Base-by-base conservation (phyloP, 1,140 invertebrate genomes). In the Cotesia glomerata region DNA sequence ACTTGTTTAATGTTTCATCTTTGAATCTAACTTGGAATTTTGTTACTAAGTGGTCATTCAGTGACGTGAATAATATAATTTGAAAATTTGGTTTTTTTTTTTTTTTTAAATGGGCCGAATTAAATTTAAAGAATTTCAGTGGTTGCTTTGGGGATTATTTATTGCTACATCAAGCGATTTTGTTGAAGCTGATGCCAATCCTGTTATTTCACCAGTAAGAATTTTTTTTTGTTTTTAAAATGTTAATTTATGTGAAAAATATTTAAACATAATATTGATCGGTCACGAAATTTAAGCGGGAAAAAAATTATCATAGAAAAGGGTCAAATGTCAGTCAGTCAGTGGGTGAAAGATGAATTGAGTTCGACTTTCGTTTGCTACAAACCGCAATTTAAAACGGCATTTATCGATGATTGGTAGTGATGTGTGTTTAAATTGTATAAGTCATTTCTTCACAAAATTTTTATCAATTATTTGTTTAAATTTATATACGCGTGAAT, bases 261-360 rank as follows among this genome's bases (percentile, higher is more conserved):
- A 18, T 62, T 54, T 9, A 45, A 45, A 8, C 11, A 45, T 9
- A 45, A 45, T 9, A 45, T 45, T 45, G 39, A 45, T 45, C 51
- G n/a, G 26, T n/a, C 4, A 36, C 39, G 18, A 14, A 54, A 26
- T 14, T 36, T n/a, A 4, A n/a, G 11, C 32, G 39, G 13, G 59
- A 72, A 32, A 54, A 36, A 74, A 68, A 72, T 65, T 71, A 61
- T 63, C 32, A 74, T 62, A 65, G 69, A 45, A 64, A 18, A 45
- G 66, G 78, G 77, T 79, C 77, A 80, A 77, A 73, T 79, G 80
- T 81, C 75, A 81, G 35, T 79, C 79, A 78, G 79, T 80, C 76
- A 80, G 78, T 81, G 79, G 80, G 80, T 80, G 76, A 81, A 71
- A 64, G 73, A 71, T 64, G 62, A 36, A 64, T 62, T 63, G 39